These are phyloP conservation scores for Heliangelus exortis DNA, from an alignment of 2,797 vertebrate species.

Conservation along the genomic window DNA sequence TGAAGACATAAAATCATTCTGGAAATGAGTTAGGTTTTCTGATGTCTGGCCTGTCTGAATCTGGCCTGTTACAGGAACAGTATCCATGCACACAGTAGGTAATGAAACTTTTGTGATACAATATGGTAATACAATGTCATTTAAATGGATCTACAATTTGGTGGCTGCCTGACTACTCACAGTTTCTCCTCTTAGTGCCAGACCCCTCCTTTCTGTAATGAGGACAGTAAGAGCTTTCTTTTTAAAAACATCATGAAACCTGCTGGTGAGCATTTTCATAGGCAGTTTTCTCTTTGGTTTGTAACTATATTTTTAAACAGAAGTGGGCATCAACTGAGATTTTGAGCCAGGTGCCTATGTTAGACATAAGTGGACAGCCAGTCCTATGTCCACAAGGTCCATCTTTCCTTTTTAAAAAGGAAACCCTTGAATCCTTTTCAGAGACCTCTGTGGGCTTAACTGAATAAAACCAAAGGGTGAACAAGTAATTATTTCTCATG, in stretches of 20 bases:
- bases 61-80: not conserved
- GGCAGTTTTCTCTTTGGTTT: not conserved
- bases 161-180: not conserved
- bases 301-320: not conserved
- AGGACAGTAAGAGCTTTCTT: not conserved
- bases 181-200: not conserved
- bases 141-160: not conserved
- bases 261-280: not conserved
- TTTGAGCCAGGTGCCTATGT: not conserved
- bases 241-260: not conserved
- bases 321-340: not conserved
- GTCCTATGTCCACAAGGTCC: not conserved
- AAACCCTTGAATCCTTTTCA: not conserved
- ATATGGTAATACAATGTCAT: not conserved
- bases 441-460: not conserved
- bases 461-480: not conserved
- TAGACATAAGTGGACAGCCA: not conserved
- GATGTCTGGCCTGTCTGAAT: not conserved
- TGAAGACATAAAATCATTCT: not conserved
- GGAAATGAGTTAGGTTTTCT: not conserved
- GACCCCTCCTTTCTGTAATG: not conserved
- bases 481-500: not conserved
- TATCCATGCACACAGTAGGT: not conserved
- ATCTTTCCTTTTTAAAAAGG: not conserved
- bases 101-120: not conserved